Evolutionary conservation across 1,140 invertebrate genomes (phyloP).

Genomic region (Drosophila bocki): DNA sequence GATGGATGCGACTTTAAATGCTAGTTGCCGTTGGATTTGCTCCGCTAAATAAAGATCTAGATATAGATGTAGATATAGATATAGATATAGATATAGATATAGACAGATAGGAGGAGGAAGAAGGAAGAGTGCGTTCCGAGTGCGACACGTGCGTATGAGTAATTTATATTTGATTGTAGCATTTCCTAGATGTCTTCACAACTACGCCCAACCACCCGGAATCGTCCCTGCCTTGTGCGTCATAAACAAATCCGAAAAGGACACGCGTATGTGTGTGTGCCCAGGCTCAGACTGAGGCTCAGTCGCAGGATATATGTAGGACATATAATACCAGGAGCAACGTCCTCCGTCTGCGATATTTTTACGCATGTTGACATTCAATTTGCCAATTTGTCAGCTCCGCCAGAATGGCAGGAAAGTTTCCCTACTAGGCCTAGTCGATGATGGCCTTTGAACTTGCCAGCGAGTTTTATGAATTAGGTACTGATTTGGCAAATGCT

Average conservation of each 20-base stretch:
- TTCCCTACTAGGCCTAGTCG: conserved; percentile 40
- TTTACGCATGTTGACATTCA: conserved; percentile 83
- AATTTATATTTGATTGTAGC: conserved; percentile 79
- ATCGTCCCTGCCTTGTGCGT: conserved; percentile 39
- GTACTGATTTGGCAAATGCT: conserved; percentile 63
- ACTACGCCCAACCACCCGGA: conserved; percentile 8
- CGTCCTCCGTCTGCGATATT: conserved; percentile 50
- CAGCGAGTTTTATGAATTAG: conserved; percentile 75
- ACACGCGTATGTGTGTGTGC: conserved; percentile 49
- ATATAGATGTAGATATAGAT: conserved; percentile 27
- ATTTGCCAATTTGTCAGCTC: conserved; percentile 75
- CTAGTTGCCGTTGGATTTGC: conserved; percentile 37
- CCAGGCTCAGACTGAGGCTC: background rate
- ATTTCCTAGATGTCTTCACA: conserved; percentile 39
- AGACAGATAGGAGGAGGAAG: background rate
- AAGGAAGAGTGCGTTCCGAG: conserved; percentile 8
- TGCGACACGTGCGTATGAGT: conserved; percentile 70
- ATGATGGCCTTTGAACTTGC: conserved; percentile 64
- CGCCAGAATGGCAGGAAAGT: conserved; percentile 51
- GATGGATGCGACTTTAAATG: conserved; percentile 60
- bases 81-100: conserved; percentile 39
- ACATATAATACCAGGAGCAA: conserved; percentile 11
- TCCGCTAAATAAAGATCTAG: conserved; percentile 34
- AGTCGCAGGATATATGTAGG: conserved; percentile 6
- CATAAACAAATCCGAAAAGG: conserved; percentile 75